Base-by-base conservation (phyloP, 2,888 invertebrate species). In the Epirrita christyi region DNA sequence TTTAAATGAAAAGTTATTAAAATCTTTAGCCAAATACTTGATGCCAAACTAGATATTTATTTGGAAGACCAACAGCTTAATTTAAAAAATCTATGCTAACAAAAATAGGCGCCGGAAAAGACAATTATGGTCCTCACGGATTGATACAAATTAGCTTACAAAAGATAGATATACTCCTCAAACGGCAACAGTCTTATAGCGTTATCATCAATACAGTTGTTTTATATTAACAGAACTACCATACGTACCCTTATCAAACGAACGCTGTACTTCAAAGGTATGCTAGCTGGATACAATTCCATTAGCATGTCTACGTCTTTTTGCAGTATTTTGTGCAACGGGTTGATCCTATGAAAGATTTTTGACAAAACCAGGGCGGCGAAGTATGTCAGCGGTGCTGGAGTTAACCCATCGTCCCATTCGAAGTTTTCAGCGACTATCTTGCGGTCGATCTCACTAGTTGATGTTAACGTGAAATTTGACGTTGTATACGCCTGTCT, bases 281-380 rank as follows among this genome's bases (percentile, higher is more conserved):
- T 88, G 73, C 93, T 88, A 1, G 92, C 88, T 1, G 94, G 93
- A 63, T 93, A 86, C 55, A 94, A 81, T 81, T 95, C 95, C 78
- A 95, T 88, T 1, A 95, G 80, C 53, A 91, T 83, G 66, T 94
- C 92, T 32, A 92, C 78, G 70, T 95, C 94, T 59, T 90, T 90
- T 66, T 93, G 92, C 9, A 94, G 88, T 34, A 95, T 81, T 53
- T 80, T 83, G 10, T 93, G 74, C 0, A 94, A 80, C n/a, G 94
- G 84, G 44, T 93, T 93, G 50, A 92, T 75, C 53, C 83, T 81
- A 46, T 89, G 79, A 66, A 94, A 94, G 40, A 83, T 61, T 58
- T 67, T 83, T 0, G 92, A 87, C 0, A 92, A 71, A 9, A 72
- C 50, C 0, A 85, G 59, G 7, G 84, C 80, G 3, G 88, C 87